A percentile compares a stretch with the other conserved stretches of the same genome.
phyloP scores from a whole-genome alignment of 1,140 invertebrate species.

The Oreohelix idahoensis region DNA sequence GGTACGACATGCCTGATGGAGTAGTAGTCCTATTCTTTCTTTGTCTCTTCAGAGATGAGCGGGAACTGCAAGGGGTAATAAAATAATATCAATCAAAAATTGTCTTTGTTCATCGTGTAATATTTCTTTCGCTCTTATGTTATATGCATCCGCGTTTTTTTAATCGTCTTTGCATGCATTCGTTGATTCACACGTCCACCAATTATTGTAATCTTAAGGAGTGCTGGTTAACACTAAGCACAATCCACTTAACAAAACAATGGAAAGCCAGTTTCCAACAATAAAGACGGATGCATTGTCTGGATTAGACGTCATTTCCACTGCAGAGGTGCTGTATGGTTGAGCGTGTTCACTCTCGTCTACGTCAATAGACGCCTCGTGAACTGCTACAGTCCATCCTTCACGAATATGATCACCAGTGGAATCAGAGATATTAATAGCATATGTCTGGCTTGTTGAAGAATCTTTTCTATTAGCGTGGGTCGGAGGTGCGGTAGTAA shows the following conservation, averaged over 20 bases:
- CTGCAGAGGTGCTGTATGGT: not conserved
- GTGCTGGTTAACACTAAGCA: not conserved
- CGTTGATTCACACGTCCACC: not conserved
- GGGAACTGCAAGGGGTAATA: too few relatives aligned
- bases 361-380: not conserved
- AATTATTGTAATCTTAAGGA: not conserved
- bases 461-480: not conserved
- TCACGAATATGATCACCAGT: not conserved
- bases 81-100: too few relatives aligned
- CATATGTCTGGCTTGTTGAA: too few relatives aligned
- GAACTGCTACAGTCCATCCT: not conserved
- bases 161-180: not conserved
- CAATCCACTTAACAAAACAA: not conserved
- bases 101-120: not conserved
- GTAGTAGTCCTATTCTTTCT: too few relatives aligned
- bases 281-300: not conserved
- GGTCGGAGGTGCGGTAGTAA: not conserved
- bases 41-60: too few relatives aligned
- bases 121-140: not conserved
- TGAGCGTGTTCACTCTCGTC: not conserved
- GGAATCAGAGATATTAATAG: not conserved
- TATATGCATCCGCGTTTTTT: not conserved
- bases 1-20: too few relatives aligned
- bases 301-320: not conserved
- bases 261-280: not conserved